These are phyloP conservation scores for Adela reaumurella DNA, from an alignment of 2,888 invertebrate species.

Conservation along the genomic window DNA sequence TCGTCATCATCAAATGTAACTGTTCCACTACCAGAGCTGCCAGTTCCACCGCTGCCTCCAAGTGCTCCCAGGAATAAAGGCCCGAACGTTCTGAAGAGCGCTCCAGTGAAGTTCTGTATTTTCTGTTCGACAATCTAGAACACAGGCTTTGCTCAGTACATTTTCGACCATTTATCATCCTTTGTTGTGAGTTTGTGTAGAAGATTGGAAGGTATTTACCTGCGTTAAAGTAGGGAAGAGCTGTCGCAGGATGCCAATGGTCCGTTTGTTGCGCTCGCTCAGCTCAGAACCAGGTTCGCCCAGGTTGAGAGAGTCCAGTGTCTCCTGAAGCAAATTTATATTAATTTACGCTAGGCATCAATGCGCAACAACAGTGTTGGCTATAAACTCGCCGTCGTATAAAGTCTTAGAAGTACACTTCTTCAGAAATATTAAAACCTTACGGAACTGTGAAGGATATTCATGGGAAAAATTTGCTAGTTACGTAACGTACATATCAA, in stretches of 20 bases:
- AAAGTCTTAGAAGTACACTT: too few species aligned
- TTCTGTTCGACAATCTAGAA: constrained; percentile 71
- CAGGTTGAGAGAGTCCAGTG: constrained; percentile 63
- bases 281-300: constrained; percentile 62
- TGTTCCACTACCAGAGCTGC: constrained; percentile 41
- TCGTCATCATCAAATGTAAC: constrained; percentile 50
- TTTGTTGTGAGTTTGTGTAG: too few species aligned
- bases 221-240: constrained; percentile 72
- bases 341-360: too few species aligned
- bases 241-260: constrained; percentile 71
- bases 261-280: constrained; percentile 71
- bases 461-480: too few species aligned
- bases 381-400: too few species aligned
- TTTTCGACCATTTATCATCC: too few species aligned
- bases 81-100: constrained; percentile 72
- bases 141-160: constrained; percentile 21
- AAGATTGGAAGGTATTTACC: constrained; percentile 60
- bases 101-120: constrained; percentile 69
- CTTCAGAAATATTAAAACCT: too few species aligned
- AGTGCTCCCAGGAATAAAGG: constrained; percentile 65
- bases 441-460: too few species aligned
- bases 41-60: constrained; percentile 30
- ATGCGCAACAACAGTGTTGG: too few species aligned
- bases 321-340: constrained; percentile 45
- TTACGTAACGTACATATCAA: too few species aligned